Evolutionary conservation across 2,888 invertebrate species (phyloP), one percentile per base, ranked within the genome.

Genomic region (Andricus curvator): DNA sequence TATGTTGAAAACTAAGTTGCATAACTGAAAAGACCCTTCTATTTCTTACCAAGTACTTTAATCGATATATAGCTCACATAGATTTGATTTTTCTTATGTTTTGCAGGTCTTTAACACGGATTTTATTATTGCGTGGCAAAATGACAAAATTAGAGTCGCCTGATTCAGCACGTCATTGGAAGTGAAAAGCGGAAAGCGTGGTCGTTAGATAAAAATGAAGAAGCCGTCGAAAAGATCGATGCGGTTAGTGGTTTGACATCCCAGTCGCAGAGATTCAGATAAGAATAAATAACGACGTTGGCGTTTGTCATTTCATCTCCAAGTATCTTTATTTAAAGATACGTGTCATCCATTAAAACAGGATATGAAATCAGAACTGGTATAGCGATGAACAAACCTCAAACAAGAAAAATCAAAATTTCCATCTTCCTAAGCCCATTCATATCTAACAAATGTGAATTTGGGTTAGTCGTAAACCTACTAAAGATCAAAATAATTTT

Each of bases 281-380:
- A 79, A 79, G 79, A 74, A 65, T 79, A 79, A 79, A 48, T 65
- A 76, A 79, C 56, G 76, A 79, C 48, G 79, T 74, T 79, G 79
- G 65, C 79, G 74, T 79, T 74, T 60, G 48, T 68, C 68, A 44
- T 68, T 68, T 68, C 68, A 68, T 68, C 68, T 68, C 25, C 44
- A 48, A 25, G 48, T 48, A 68, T 29, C 68, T 68, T 48, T 44
- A 68, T 68, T 68, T 48, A 22, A 68, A 48, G 22, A 70, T 74
- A 78, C 15, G 68, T 44, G 33, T 79, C 79, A 48, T 29, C 51
- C 37, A 64, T 68, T 48, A 44, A 68, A 22, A 68, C 17, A 48
- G 41, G 22, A 37, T 37, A 67, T 22, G 22, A 33, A 64, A 17
- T 64, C 29, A 29, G 15, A 64, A 64, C 13, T 6, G 22, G 25